Evolutionary conservation across 2,113 vertebrate genomes (phyloP).

Genomic region (Clinocottus analis): DNA sequence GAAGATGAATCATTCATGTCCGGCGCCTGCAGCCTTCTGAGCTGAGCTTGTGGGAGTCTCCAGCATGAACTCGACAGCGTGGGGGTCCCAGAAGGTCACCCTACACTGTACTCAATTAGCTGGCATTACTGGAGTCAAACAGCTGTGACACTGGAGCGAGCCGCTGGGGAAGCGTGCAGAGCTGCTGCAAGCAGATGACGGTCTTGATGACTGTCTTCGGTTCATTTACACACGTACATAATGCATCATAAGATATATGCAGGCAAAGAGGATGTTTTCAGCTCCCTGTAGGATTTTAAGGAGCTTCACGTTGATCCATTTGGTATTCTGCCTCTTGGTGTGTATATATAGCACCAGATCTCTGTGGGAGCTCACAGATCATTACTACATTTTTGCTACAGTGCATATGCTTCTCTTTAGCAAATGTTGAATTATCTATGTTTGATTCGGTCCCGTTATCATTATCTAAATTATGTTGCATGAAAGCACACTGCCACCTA

Average conservation of each 20-base stretch:
- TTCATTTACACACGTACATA: constrained; percentile 37
- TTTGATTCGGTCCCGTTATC: background rate
- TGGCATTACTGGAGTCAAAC: constrained; percentile 69
- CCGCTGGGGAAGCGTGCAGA: constrained; percentile 41
- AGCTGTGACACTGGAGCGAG: constrained; percentile 67
- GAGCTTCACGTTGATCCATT: constrained; percentile 15
- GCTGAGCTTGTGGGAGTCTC: constrained; percentile 57
- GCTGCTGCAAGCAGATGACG: constrained; percentile 43
- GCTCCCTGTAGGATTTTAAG: constrained; percentile 14
- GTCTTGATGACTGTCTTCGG: constrained; percentile 39
- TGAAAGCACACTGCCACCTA: constrained; percentile 70
- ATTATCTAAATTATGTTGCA: background rate
- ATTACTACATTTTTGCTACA: background rate
- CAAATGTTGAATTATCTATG: background rate
- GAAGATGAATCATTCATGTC: constrained; percentile 67
- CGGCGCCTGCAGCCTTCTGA: constrained; percentile 45
- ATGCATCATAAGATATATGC: constrained; percentile 28
- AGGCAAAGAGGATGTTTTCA: constrained; percentile 11
- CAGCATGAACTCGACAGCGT: constrained; percentile 40
- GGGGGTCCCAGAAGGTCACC: constrained; percentile 57
- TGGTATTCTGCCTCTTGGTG: constrained; percentile 27
- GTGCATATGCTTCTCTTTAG: constrained; percentile 8
- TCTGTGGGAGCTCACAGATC: constrained; percentile 5
- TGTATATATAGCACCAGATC: background rate
- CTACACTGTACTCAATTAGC: constrained; percentile 61